A percentile compares a stretch with the other conserved stretches of the same genome.
Conservation (phyloP, 2,797 vertebrate species). For the Schizothorax lantsangensis region DNA sequence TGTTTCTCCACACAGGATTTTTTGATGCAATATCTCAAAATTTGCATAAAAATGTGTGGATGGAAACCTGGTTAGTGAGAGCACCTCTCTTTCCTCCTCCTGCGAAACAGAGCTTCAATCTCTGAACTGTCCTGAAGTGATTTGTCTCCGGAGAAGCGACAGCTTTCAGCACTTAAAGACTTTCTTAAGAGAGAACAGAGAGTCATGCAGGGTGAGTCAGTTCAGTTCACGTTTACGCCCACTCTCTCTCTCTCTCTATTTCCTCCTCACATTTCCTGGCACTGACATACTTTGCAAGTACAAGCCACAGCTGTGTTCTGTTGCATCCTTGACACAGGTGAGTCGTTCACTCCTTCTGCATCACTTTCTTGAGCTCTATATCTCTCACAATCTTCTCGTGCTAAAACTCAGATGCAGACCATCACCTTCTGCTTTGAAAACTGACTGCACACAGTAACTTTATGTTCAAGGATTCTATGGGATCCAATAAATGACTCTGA, state of each 20-base stretch:
- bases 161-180: slow-evolving; percentile 51
- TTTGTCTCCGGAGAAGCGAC: slow-evolving; percentile 46
- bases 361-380: neutral
- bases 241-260: slow-evolving; percentile 27
- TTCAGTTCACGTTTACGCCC: slow-evolving; percentile 45
- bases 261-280: slow-evolving; percentile 58
- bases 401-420: neutral
- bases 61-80: neutral
- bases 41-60: neutral
- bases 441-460: neutral
- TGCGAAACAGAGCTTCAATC: neutral
- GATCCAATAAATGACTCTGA: neutral
- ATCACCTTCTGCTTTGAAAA: slow-evolving; percentile 6
- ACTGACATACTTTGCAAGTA: slow-evolving; percentile 53
- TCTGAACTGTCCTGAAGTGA: slow-evolving; percentile 42
- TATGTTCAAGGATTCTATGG: neutral
- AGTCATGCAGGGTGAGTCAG: slow-evolving; percentile 51
- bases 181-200: slow-evolving; percentile 32
- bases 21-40: slow-evolving; percentile 3
- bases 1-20: neutral
- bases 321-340: slow-evolving; percentile 47
- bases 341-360: slow-evolving; percentile 16
- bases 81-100: slow-evolving; percentile 2
- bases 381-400: neutral
- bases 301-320: slow-evolving; percentile 24